Evolutionary conservation across 2,113 vertebrate genomes (phyloP), one percentile per base, ranked within the genome.

Genomic region (Engraulis encrasicolus): DNA sequence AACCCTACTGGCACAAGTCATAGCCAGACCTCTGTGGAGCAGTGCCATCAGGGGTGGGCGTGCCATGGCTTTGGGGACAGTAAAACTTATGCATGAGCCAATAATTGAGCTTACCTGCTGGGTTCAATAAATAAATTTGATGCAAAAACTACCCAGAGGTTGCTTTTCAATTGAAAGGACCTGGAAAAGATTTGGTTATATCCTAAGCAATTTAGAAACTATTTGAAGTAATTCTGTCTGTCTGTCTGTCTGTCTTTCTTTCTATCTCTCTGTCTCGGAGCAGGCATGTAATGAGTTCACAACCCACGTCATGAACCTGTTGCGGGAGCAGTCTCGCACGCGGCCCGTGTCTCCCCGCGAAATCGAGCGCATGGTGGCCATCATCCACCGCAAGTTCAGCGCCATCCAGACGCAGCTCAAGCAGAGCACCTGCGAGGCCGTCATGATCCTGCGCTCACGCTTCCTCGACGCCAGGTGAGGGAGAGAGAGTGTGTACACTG

Each of bases 341-440:
- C 92, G 97, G 52, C 97, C 97, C 0, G 96, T 98, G 71, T 97
- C 97, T 0, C 97, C 97, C 0, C 96, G 96, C 54, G 97, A 98
- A 92, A 97, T 98, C 50, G 97, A 98, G 91, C 95, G 97, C 85
- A 97, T 98, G 97, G 97, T 98, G 83, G 93, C 91, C 93, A 97
- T 98, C 92, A 98, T 97, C 90, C 96, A 97, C 78, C 95, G 96
- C 38, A 97, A 98, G 91, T 97, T 98, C 95, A 97, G 97, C 88
- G 96, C 96, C 77, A 98, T 98, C 91, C 97, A 98, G 94, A 97
- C 97, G 78, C 96, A 97, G 92, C 94, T 96, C 18, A 97, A 97
- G 89, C 97, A 98, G 91, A 97, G 97, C 93, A 97, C 97, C 0
- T 98, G 97, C 4, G 97, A 98, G 87, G 97, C 97, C 0, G 97